Evolutionary conservation across 2,888 invertebrate species (phyloP), one percentile per base, ranked within the genome.

Genomic region (Callimorpha dominula): DNA sequence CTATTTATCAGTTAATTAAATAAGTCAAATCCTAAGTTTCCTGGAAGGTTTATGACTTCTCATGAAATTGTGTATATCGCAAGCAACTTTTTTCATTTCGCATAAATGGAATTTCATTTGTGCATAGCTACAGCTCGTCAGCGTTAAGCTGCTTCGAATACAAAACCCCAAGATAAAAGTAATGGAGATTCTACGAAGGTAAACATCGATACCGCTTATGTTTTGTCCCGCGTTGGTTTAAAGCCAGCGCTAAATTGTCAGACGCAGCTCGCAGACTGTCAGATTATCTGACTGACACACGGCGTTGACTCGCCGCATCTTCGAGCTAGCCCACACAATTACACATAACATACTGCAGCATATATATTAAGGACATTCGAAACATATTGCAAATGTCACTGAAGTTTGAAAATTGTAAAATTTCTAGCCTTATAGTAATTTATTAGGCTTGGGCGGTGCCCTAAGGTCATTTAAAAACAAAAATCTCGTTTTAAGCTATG

Each of bases 181-280:
- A 20, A 65, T 0, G 15, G 17, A 11, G 1, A 17, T 3, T 40
- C 65, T 57, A 20, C 14, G 15, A 14, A 20, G 9, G 4, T 68
- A 40, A 57, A 62, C 0, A 50, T 15, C 60, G 69, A 62, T 63
- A n/a, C 11, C 49, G 63, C 76, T 77, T 43, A n/a, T 62, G 3
- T 40, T n/a, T 11, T 43, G 14, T 1, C 1, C 65, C 68, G 15
- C 12, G 8, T 66, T 15, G 65, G 69, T 75, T 70, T 77, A 81
- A 86, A 87, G 86, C 85, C 82, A 82, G 85, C 82, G 86, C 81
- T 86, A 88, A 87, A 87, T 86, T 88, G 89, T 86, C 88, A 85
- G 87, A 71, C 69, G 80, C 88, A 87, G 81, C 75, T 73, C 76
- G 75, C 79, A 82, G 82, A 75, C 81, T 76, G 86, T 84, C 88